A percentile compares a stretch with the other conserved stretches of the same genome.
phyloP scores from a whole-genome alignment of 1,140 invertebrate species.

The Scaptomyza hsui region DNA sequence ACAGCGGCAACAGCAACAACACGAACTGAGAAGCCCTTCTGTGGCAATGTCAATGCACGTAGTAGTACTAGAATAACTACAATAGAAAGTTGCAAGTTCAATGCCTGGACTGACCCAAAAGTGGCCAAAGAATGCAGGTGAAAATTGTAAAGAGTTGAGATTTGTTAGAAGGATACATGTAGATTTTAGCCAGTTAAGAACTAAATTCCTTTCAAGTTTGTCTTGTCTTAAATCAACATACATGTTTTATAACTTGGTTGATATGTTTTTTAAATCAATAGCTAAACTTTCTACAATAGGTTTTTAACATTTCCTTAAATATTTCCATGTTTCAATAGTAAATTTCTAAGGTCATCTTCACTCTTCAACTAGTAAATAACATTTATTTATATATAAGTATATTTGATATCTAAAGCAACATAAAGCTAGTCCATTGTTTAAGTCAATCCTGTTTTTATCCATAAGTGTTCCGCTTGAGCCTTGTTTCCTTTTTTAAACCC shows the following conservation, averaged over 20 bases:
- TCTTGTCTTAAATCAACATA: too few relatives aligned
- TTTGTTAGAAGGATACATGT: too few relatives aligned
- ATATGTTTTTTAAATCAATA: too few relatives aligned
- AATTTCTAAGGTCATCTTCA: too few relatives aligned
- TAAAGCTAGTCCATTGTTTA: conserved; percentile 31
- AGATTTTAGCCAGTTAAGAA: too few relatives aligned
- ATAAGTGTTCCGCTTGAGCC: not conserved
- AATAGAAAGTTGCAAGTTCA: conserved; percentile 54
- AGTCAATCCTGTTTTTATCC: conserved; percentile 43
- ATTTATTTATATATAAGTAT: conserved; percentile 30
- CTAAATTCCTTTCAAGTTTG: too few relatives aligned
- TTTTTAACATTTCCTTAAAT: too few relatives aligned
- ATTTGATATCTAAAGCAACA: conserved; percentile 47
- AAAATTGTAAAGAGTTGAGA: too few relatives aligned
- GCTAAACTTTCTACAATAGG: too few relatives aligned
- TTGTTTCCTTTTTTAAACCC: conserved; percentile 36
- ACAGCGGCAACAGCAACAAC: not conserved
- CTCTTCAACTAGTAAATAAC: conserved; percentile 37
- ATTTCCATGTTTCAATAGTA: too few relatives aligned
- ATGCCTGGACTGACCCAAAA: conserved; percentile 59
- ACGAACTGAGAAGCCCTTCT: conserved; percentile 60
- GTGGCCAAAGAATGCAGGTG: not conserved
- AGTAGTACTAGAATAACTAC: not conserved
- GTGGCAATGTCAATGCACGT: conserved; percentile 71
- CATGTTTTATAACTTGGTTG: too few relatives aligned